phyloP scores from a whole-genome alignment of 2,888 invertebrate genomes.

The Volucella inflata region DNA sequence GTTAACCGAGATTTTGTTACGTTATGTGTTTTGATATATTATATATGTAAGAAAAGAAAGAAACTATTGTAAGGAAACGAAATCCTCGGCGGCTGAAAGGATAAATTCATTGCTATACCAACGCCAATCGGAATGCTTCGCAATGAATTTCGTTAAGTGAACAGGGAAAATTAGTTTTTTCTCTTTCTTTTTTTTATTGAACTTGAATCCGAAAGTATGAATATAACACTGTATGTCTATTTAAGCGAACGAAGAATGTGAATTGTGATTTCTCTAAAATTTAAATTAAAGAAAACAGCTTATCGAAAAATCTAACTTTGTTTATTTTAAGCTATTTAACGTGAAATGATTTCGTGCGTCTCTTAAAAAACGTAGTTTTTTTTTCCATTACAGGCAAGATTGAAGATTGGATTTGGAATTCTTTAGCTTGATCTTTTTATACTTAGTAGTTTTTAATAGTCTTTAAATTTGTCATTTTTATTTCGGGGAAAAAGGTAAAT shows the following conservation, averaged over 20 bases:
- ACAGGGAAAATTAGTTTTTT: background rate
- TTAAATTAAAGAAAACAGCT: slow-evolving; percentile 18
- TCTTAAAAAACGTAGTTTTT: too few species aligned
- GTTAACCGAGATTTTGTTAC: slow-evolving; percentile 50
- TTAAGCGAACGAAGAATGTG: slow-evolving; percentile 32
- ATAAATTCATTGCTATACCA: slow-evolving; percentile 16
- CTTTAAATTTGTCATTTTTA: too few species aligned
- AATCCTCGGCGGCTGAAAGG: slow-evolving; percentile 7
- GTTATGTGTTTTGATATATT: slow-evolving; percentile 47
- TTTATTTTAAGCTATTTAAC: too few species aligned
- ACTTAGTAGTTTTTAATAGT: too few species aligned
- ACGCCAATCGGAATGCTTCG: slow-evolving; percentile 1
- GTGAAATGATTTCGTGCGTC: too few species aligned
- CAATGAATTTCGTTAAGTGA: slow-evolving; percentile 10
- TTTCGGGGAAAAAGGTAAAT: too few species aligned
- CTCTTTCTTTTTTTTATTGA: slow-evolving; percentile 5
- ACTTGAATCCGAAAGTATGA: slow-evolving; percentile 12
- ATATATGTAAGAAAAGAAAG: slow-evolving; percentile 15
- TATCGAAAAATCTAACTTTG: background rate
- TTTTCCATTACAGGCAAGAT: too few species aligned
- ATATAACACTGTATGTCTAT: slow-evolving; percentile 27
- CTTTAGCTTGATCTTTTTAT: too few species aligned
- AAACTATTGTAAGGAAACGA: slow-evolving; percentile 26
- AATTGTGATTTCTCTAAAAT: slow-evolving; percentile 47
- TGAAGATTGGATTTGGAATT: too few species aligned